A percentile compares a stretch with the other conserved stretches of the same genome.
These are phyloP conservation scores for Thymallus thymallus DNA, from an alignment of 2,113 vertebrate species.

Conservation along the genomic window DNA sequence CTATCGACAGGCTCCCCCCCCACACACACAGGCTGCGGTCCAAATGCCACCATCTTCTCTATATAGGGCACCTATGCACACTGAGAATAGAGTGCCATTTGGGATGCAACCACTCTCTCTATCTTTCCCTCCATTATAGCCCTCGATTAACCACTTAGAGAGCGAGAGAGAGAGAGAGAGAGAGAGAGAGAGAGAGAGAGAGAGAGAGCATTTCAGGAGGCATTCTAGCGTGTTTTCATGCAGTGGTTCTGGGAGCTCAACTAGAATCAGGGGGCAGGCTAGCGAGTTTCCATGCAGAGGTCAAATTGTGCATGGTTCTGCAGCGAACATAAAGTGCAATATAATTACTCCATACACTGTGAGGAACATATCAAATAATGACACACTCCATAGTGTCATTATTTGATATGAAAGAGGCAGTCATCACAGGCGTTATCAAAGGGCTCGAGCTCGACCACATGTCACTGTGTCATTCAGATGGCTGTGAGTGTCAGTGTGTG, in stretches of 20 bases:
- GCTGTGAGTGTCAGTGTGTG: neutral
- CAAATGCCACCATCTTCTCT: too few species aligned
- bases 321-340: neutral
- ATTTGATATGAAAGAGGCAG: neutral
- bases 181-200: neutral
- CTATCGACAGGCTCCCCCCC: conserved; percentile 45
- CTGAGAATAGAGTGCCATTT: too few species aligned
- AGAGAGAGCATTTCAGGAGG: neutral
- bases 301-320: neutral
- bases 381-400: conserved; percentile 1
- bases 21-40: neutral
- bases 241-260: neutral
- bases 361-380: too few species aligned
- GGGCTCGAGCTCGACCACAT: conserved; percentile 5
- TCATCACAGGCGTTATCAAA: conserved; percentile 14
- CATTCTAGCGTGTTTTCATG: neutral
- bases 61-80: too few species aligned
- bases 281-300: neutral
- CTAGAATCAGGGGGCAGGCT: neutral
- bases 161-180: neutral
- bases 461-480: neutral
- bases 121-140: conserved; percentile 2
- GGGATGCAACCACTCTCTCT: conserved; percentile 6
- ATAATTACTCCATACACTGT: neutral
- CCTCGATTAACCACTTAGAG: conserved; percentile 25